Evolutionary conservation across 2,113 vertebrate species (phyloP), one percentile per base, ranked within the genome.

Genomic region (Stictonetta naevosa): DNA sequence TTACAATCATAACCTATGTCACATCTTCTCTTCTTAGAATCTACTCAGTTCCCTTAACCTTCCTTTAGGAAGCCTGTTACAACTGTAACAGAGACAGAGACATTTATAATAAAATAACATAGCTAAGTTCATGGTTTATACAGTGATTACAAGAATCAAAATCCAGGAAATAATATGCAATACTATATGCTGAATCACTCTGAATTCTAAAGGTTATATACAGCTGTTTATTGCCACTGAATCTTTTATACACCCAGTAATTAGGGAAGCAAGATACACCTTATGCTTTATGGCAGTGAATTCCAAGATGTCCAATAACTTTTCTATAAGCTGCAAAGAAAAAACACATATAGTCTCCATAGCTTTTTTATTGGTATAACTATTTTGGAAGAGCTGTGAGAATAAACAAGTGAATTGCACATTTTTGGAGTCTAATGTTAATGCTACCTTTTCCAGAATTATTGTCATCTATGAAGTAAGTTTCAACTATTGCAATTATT

Each of bases 311-410:
- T 31, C 25, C 2, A 26, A 25, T 15, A 64, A 25, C 6, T 42
- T 19, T n/a, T 58, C 11, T 31, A 38, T 23, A 18, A 62, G 28
- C 2, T 34, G 1, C 21, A 69, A 80, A 83, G 6, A n/a, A 79
- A 76, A 90, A 31, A 0, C 5, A 8, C 28, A 10, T 21, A 3
- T 17, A 14, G 2, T 2, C 12, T 84, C 16, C 31, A 4, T 6
- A 13, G 10, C 10, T 34, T 46, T 88, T 77, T 67, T 12, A 48
- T 21, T 14, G 6, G 12, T 13, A 22, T 15, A 73, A n/a, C 25
- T 59, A 13, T 46, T 17, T 11, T 33, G 19, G 36, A 64, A 60
- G 17, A 83, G 42, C 15, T 46, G 3, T 55, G 26, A 46, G 28
- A 80, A 66, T n/a, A 67, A 73, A 46, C 4, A 3, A 18, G 3